These are phyloP conservation scores for Ecliptopera silaceata DNA, from an alignment of 2,888 invertebrate species.

Conservation along the genomic window DNA sequence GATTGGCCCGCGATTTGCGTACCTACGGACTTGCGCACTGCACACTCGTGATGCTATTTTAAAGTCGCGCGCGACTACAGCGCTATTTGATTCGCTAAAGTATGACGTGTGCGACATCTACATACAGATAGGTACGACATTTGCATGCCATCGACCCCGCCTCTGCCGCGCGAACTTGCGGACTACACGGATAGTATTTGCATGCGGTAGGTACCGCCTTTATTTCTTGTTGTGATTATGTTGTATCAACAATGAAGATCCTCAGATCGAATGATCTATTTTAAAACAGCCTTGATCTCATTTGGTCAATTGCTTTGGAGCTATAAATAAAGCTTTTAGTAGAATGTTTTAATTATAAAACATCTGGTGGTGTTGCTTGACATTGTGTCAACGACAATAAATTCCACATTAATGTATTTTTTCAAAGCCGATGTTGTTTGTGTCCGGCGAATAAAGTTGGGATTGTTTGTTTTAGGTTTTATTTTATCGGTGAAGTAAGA, in stretches of 20 bases:
- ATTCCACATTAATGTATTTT: conserved; percentile 1
- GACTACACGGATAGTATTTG: conserved; percentile 1
- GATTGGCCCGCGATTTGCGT: conserved; percentile 67
- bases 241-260: background rate
- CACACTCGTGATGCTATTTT: conserved; percentile 52
- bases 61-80: conserved; percentile 61
- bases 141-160: conserved; percentile 29
- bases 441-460: background rate
- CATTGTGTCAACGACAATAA: background rate
- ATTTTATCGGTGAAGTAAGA: conserved; percentile 8
- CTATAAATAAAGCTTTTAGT: conserved; percentile 28
- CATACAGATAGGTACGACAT: conserved; percentile 31
- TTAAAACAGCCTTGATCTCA: conserved; percentile 30
- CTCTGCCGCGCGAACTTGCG: background rate
- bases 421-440: background rate
- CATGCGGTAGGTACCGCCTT: conserved; percentile 9
- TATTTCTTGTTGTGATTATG: background rate
- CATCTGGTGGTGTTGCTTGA: conserved; percentile 20
- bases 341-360: conserved; percentile 23
- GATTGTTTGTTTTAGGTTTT: conserved; percentile 4
- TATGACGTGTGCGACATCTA: conserved; percentile 30
- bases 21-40: conserved; percentile 70
- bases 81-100: conserved; percentile 64
- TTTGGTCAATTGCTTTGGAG: conserved; percentile 24
- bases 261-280: conserved; percentile 13